These are phyloP conservation scores for Sebastes cheni DNA, from an alignment of 2,797 vertebrate species.

Conservation along the genomic window DNA sequence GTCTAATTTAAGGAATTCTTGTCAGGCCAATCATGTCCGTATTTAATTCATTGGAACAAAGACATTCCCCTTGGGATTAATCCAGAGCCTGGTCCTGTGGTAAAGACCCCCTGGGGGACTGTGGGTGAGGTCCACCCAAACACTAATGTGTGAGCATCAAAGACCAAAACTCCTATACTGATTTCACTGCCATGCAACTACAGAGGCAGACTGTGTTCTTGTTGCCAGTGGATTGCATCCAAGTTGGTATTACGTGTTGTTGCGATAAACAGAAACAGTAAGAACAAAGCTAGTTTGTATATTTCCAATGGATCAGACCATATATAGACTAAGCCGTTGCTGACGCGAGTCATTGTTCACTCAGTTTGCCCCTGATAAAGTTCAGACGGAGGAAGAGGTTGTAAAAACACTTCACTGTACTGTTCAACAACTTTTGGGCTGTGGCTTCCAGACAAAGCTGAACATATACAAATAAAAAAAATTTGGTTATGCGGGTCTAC, in stretches of 20 bases:
- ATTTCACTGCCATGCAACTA: conserved; percentile 5
- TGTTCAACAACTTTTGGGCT: conserved; percentile 43
- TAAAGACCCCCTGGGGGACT: conserved; percentile 12
- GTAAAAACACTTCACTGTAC: conserved; percentile 58
- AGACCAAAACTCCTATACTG: neutral
- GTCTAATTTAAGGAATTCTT: conserved; percentile 33
- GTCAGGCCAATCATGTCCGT: conserved; percentile 35
- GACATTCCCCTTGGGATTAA: conserved; percentile 56
- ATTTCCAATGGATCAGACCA: conserved; percentile 19
- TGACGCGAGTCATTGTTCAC: conserved; percentile 45
- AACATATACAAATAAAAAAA: conserved; percentile 22
- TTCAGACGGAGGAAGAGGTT: conserved; percentile 55
- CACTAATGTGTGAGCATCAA: conserved; percentile 29
- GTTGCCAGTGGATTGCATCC: neutral
- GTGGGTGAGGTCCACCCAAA: conserved; percentile 19
- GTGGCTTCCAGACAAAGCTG: conserved; percentile 25
- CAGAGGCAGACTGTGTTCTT: neutral
- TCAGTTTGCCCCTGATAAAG: conserved; percentile 20
- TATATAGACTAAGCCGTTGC: conserved; percentile 18
- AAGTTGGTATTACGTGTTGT: neutral
- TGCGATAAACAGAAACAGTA: conserved; percentile 24
- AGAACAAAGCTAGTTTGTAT: conserved; percentile 9
- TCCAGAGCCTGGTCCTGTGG: neutral
- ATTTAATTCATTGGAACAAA: conserved; percentile 55
- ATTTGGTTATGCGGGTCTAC: neutral